Evolutionary conservation across 1,140 invertebrate genomes (phyloP), one percentile per base, ranked within the genome.

Genomic region (Bombus confusus): DNA sequence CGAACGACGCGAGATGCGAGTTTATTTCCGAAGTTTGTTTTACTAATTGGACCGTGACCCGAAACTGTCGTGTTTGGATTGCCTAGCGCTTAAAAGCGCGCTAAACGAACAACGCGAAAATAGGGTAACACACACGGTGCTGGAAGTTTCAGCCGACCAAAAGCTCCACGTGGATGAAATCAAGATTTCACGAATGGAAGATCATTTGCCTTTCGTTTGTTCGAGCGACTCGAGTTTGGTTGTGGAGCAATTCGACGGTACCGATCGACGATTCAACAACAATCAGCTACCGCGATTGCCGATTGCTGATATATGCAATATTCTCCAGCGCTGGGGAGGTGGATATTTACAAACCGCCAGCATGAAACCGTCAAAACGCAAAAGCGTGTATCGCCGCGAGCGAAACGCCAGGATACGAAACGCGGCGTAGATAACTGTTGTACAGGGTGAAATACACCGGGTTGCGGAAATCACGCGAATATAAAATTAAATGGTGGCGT

Each of bases 1-100:
- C 22, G 22, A 43, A n/a, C n/a, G 25, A 43, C 37, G 22, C 76
- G 39, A 85, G 13, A 43, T 37, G 25, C 68, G 39, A 85, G 41
- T 5, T 41, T 22, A 72, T 39, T 62, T 80, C 47, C 72, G 41
- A 79, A 85, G 43, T 72, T 85, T 31, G 77, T 62, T 80, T 68
- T 13, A 64, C 66, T 85, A 85, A 85, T 85, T 85, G 83, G 52
- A 52, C 68, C n/a, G 74, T 77, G 81, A 83, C 81, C 74, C 37
- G 69, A 69, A 83, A 83, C 28, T 68, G 34, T 57, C 81, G 73
- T 34, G 62, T 41, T 43, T 43, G 22, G 77, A 83, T 83, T 77
- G 43, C 73, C 81, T 68, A 37, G 28, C 81, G 52, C 59, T 77
- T 83, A 52, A 57, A 57, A 83, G 9, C 13, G 18, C 9, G 31